Evolutionary conservation across 2,888 invertebrate species (phyloP), one percentile per base, ranked within the genome.

Genomic region (Parasteatoda lunata): DNA sequence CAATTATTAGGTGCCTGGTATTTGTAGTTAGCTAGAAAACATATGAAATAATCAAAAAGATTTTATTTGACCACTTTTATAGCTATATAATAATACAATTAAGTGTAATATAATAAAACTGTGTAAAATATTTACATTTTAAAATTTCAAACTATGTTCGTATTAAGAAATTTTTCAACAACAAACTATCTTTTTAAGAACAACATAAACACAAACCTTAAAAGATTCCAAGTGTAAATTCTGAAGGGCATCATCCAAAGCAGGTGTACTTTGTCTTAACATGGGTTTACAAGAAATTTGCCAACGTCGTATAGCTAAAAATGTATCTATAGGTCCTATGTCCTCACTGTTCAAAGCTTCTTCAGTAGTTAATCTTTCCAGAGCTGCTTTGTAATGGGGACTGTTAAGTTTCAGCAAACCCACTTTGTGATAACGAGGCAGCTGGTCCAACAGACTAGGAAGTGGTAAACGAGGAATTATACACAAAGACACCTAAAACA

Each of bases 371-470:
- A 95, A 91, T 72, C 93, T 90, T 6, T 94, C 94, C 7, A 94
- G 90, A 51, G 95, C 90, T 88, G 93, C 93, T 0, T 93, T 92
- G 11, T 93, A 93, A 51, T 94, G 93, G 2, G 92, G 91, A 0
- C 93, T 93, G 65, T 93, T 93, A 15, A 91, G 90, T 90, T 93
- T 93, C 54, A 95, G 91, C 90, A 94, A 93, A 6, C 94, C 94
- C 91, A 94, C 93, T 91, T 94, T 94, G 91, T 94, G 94, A 81
- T 95, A 93, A 90, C 94, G 94, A 89, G 94, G 94, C 66, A 95
- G 91, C 89, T 93, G 92, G 76, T 91, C 91, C 54, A 95, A 90
- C 52, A 95, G 90, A 13, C 93, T 93, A 65, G 92, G 91, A 66
- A 94, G 90, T 70, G 93, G 91, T 91, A 95, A 92, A 85, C 93